Percentiles rank a stretch among this genome's conserved stretches.
Conservation (phyloP, 37 sponge, comb jelly and placozoan genomes). For the Crambe crambe region DNA sequence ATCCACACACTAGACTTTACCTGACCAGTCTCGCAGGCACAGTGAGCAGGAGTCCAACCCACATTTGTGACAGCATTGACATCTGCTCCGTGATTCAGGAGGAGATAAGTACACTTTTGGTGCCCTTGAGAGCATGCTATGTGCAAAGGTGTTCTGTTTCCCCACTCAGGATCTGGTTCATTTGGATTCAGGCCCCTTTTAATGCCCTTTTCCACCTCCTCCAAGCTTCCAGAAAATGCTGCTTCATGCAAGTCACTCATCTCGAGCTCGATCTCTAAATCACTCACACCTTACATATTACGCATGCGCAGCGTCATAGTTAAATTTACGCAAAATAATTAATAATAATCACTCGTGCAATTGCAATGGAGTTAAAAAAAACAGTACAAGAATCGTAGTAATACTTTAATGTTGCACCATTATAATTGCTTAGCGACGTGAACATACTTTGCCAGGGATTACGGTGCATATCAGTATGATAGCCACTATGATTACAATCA, state of each 20-base stretch:
- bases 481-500: constrained; percentile 38
- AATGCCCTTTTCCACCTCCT: constrained; percentile 33
- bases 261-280: neutral
- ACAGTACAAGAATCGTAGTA: neutral
- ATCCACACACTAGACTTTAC: no score
- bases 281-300: neutral
- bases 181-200: constrained; percentile 48
- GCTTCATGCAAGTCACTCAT: constrained; percentile 81
- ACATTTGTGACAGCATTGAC: constrained; percentile 53
- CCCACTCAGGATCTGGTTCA: constrained; percentile 78
- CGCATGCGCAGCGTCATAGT: neutral
- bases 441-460: neutral
- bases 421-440: neutral
- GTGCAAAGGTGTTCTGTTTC: constrained; percentile 86
- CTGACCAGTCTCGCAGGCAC: constrained; percentile 75
- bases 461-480: constrained; percentile 24
- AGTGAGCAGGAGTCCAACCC: constrained; percentile 92
- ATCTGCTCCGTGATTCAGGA: constrained; percentile 72
- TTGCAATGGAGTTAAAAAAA: neutral
- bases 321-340: neutral
- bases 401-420: neutral
- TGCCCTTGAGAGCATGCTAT: constrained; percentile 78
- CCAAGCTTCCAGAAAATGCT: constrained; percentile 58
- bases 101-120: constrained; percentile 61
- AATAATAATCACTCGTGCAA: neutral